A percentile compares a stretch with the other conserved stretches of the same genome.
phyloP scores from a whole-genome alignment of 2,888 invertebrate genomes.

The Antheraea yamamai region DNA sequence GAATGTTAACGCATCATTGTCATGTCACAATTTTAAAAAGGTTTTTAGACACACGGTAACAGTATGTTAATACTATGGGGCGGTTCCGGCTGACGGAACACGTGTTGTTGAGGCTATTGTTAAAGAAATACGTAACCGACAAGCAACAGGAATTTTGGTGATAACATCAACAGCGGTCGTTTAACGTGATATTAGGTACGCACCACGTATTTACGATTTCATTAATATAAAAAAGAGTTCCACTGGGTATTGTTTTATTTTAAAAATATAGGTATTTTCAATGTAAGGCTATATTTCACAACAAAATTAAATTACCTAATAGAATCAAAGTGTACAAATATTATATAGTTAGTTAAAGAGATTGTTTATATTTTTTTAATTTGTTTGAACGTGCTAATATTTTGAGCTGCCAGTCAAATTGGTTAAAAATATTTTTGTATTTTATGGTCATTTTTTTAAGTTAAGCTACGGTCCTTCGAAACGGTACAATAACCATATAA shows the following conservation, averaged over 20 bases:
- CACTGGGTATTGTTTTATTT: background rate
- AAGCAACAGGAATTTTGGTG: conserved; percentile 52
- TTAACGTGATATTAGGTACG: conserved; percentile 31
- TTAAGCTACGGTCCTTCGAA: no score
- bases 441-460: no score
- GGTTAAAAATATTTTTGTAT: no score
- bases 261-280: background rate
- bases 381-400: no score
- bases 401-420: no score
- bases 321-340: background rate
- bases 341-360: background rate
- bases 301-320: background rate
- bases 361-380: no score
- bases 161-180: conserved; percentile 50
- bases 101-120: conserved; percentile 68
- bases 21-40: conserved; percentile 72
- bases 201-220: conserved; percentile 20
- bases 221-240: conserved; percentile 16
- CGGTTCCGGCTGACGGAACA: conserved; percentile 72
- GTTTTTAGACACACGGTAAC: conserved; percentile 60
- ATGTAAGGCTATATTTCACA: background rate
- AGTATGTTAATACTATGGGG: conserved; percentile 70
- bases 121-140: conserved; percentile 57
- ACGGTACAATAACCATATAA: no score
- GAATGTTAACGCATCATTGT: conserved; percentile 76